Evolutionary conservation across 1,140 invertebrate species (phyloP).

Genomic region (Limonius californicus): DNA sequence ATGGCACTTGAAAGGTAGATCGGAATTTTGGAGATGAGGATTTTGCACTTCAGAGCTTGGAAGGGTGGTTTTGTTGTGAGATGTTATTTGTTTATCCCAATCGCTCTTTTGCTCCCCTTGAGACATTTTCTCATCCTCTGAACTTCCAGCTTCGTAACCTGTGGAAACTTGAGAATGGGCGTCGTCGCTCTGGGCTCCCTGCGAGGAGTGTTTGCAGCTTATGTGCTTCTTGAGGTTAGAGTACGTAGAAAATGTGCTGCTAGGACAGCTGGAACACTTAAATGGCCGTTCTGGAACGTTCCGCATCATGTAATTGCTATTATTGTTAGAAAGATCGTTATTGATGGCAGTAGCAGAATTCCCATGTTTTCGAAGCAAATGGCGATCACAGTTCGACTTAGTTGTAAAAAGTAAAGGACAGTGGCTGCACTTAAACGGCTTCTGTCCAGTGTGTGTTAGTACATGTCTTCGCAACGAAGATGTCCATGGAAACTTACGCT

Average conservation of each 20-base stretch:
- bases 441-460: constrained; percentile 91
- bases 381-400: constrained; percentile 94
- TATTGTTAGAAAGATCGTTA: constrained; percentile 36
- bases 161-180: constrained; percentile 39
- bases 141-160: constrained; percentile 47
- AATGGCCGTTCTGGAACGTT: constrained; percentile 77
- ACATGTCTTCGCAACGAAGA: constrained; percentile 90
- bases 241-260: constrained; percentile 79
- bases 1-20: constrained; percentile 88
- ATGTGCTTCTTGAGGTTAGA: constrained; percentile 77
- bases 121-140: constrained; percentile 45
- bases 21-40: constrained; percentile 46
- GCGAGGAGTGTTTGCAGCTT: constrained; percentile 61
- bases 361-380: constrained; percentile 86
- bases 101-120: constrained; percentile 42
- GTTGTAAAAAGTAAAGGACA: constrained; percentile 93
- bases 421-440: constrained; percentile 90
- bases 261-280: constrained; percentile 80
- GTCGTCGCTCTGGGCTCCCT: constrained; percentile 44
- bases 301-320: constrained; percentile 54
- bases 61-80: constrained; percentile 21
- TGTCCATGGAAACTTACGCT: constrained; percentile 92
- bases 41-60: constrained; percentile 19
- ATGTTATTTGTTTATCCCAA: constrained; percentile 36
- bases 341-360: constrained; percentile 46